Base-by-base conservation (phyloP, 53 echinoderm and acorn worm species). In the Mesocentrotus franciscanus region DNA sequence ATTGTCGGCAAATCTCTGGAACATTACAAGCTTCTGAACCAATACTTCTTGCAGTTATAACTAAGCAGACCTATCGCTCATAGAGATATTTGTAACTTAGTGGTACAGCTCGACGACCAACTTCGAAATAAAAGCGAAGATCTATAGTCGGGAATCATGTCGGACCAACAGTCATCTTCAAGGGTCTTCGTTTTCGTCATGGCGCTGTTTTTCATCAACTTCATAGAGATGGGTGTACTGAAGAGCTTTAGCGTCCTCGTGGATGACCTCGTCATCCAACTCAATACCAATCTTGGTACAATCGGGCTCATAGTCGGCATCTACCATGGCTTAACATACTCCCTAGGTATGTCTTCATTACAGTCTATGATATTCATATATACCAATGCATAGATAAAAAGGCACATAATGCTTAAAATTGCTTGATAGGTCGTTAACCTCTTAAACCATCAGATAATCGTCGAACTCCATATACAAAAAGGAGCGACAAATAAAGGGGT, bases 161-260 rank as follows among this genome's bases (percentile, higher is more conserved):
- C 74, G 29, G 74, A 74, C 74, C 74, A 74, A 3, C 68, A 5
- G 68, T 18, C 68, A 24, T 24, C 68, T 18, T 42, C 27, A 60
- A 90, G 61, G 59, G 60, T 29, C 15, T 90, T 58, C 59, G 61
- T 90, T 59, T 61, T 59, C n/a, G 90, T 90, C 59, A 61, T 90
- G 61, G 27, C 59, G 29, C 33, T 90, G 14, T 90, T 90, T 33
- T 90, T 90, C 90, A 90, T 90, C 60, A 60, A 58, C 29, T 90
- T 90, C 90, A 5, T 90, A 7, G 90, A 90, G 90, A 90, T 60
- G 60, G 90, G 90, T 30, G 61, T 90, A 10, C 59, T 90, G 13
- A 90, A 90, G 60, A 90, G 90, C 90, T 90, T 90, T 30, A 90
- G 90, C 90, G 90, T 90, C 59, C 59, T 90, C 5, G 59, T 90